Evolutionary conservation across 92 coral and sea anemone species (phyloP).

Genomic region (Isaurus tuberculatus): DNA sequence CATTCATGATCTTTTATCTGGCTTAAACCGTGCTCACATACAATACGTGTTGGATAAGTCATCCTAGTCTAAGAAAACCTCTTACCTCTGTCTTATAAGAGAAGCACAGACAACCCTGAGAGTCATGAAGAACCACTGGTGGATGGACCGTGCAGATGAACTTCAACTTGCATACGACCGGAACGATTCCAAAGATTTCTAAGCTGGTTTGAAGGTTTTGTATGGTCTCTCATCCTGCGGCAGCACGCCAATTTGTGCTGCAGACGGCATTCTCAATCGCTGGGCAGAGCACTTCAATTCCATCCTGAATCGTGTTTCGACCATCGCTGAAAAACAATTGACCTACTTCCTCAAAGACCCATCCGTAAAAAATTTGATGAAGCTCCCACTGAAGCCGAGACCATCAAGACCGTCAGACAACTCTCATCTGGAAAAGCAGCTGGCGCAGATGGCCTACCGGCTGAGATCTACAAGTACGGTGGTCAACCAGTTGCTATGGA

Average conservation of each 20-base stretch:
- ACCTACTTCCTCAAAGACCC: background rate
- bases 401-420: background rate
- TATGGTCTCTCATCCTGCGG: background rate
- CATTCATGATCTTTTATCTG: no score
- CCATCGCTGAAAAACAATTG: background rate
- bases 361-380: background rate
- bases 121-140: no score
- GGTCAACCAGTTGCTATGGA: constrained; percentile 11
- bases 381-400: background rate
- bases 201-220: background rate
- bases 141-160: no score
- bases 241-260: background rate
- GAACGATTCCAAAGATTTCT: background rate
- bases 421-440: constrained; percentile 3
- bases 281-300: background rate
- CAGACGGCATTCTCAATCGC: background rate
- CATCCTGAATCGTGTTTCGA: background rate
- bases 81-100: no score
- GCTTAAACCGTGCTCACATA: no score
- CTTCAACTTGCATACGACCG: no score
- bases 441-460: background rate
- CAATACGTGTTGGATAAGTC: no score
- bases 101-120: no score
- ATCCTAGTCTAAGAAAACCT: no score
- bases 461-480: constrained; percentile 32